phyloP scores from a whole-genome alignment of 2,888 invertebrate genomes.

The Parnassius apollo region DNA sequence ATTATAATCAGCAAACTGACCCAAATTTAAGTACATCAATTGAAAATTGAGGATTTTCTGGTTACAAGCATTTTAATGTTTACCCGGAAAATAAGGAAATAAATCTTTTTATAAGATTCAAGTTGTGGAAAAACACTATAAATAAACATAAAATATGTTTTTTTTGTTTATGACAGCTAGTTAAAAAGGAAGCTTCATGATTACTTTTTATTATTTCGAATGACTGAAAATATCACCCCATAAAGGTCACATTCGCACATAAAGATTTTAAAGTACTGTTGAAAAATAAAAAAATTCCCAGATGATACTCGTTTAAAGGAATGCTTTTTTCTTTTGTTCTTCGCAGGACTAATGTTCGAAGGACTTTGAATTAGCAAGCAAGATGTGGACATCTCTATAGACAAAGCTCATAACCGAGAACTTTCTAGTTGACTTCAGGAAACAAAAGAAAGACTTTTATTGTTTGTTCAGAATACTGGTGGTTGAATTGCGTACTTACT shows the following conservation, averaged over 20 bases:
- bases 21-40: too few species aligned
- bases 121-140: too few species aligned
- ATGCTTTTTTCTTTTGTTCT: conserved; percentile 23
- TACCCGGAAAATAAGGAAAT: too few species aligned
- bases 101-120: too few species aligned
- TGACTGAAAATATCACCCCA: conserved; percentile 38
- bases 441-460: conserved; percentile 26
- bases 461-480: conserved; percentile 23
- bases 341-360: conserved; percentile 20
- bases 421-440: conserved; percentile 25
- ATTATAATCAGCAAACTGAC: too few species aligned
- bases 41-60: too few species aligned
- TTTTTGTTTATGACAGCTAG: neutral
- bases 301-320: conserved; percentile 35
- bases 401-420: conserved; percentile 27
- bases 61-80: too few species aligned
- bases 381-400: conserved; percentile 24
- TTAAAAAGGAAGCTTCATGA: neutral
- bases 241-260: conserved; percentile 38
- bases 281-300: conserved; percentile 48
- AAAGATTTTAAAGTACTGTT: conserved; percentile 43
- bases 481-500: conserved; percentile 27
- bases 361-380: conserved; percentile 24
- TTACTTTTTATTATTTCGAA: too few species aligned
- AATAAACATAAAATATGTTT: too few species aligned